phyloP scores from a whole-genome alignment of 1,140 invertebrate species.

The Drosophila ironensis region DNA sequence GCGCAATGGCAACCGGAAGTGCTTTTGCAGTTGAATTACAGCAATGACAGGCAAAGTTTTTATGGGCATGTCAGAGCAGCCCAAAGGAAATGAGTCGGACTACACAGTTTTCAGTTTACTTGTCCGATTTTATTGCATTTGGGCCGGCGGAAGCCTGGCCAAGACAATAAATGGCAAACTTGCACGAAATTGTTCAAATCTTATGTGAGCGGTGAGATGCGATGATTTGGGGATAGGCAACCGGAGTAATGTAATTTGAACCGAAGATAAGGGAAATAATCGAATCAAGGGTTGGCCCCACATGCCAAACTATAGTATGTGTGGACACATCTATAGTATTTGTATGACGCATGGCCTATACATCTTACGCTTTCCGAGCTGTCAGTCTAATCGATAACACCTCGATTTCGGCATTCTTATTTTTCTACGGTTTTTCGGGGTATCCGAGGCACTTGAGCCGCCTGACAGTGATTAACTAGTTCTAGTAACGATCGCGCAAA shows the following conservation, averaged over 20 bases:
- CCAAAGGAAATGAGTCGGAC: constrained; percentile 22
- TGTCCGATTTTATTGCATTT: constrained; percentile 48
- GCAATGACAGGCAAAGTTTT: constrained; percentile 56
- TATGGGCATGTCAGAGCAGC: constrained; percentile 47
- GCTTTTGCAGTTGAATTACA: constrained; percentile 66
- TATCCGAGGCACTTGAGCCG: constrained; percentile 24
- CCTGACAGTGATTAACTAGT: constrained; percentile 66
- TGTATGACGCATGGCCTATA: constrained; percentile 30
- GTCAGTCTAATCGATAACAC: constrained; percentile 25
- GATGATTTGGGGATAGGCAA: not conserved
- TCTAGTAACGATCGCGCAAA: constrained; percentile 9
- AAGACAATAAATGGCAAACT: constrained; percentile 60
- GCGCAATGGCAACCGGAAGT: constrained; percentile 62
- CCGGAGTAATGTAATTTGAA: constrained; percentile 15
- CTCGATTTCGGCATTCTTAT: not conserved
- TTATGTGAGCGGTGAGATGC: not conserved
- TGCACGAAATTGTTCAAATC: constrained; percentile 31
- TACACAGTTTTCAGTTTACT: constrained; percentile 48
- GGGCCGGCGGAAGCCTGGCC: constrained; percentile 34
- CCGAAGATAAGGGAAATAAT: constrained; percentile 29
- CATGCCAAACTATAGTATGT: not conserved
- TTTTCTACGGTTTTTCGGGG: not conserved
- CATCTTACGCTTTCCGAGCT: constrained; percentile 14
- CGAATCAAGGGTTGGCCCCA: constrained; percentile 16
- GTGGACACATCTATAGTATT: not conserved